Evolutionary conservation across 2,113 vertebrate genomes (phyloP).

Genomic region (Anas platyrhynchos): DNA sequence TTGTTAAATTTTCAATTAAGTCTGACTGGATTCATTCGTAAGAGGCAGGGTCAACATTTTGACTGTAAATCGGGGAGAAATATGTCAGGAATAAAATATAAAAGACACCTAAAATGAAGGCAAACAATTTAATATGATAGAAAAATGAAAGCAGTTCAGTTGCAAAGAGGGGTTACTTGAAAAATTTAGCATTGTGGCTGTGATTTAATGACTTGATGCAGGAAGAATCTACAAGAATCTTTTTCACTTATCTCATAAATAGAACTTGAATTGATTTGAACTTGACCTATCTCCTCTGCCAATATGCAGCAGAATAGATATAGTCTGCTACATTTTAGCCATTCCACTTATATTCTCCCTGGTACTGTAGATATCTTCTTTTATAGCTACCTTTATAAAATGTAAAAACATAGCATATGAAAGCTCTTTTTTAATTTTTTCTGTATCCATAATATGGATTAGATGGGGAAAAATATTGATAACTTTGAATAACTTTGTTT

Average conservation of each 20-base stretch:
- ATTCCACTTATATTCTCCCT: neutral
- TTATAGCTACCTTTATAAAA: neutral
- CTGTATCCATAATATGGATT: neutral
- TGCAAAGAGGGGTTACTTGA: neutral
- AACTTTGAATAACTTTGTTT: neutral
- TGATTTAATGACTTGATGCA: neutral
- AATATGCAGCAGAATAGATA: neutral
- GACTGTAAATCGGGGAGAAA: neutral
- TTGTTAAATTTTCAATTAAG: conserved; percentile 32
- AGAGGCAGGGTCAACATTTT: neutral
- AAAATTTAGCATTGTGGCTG: neutral
- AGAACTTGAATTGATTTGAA: conserved; percentile 18
- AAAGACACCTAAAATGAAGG: neutral
- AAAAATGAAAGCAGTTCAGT: neutral
- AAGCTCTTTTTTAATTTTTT: neutral
- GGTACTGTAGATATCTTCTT: neutral
- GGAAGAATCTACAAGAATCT: neutral
- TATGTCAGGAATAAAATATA: neutral
- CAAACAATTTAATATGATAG: neutral
- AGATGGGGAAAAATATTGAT: neutral
- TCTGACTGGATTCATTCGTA: neutral
- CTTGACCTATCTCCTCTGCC: neutral
- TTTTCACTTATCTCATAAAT: conserved; percentile 14
- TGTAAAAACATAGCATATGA: neutral
- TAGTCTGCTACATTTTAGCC: neutral